Evolutionary conservation across 2,113 vertebrate species (phyloP).

Genomic region (Bettongia penicillata): DNA sequence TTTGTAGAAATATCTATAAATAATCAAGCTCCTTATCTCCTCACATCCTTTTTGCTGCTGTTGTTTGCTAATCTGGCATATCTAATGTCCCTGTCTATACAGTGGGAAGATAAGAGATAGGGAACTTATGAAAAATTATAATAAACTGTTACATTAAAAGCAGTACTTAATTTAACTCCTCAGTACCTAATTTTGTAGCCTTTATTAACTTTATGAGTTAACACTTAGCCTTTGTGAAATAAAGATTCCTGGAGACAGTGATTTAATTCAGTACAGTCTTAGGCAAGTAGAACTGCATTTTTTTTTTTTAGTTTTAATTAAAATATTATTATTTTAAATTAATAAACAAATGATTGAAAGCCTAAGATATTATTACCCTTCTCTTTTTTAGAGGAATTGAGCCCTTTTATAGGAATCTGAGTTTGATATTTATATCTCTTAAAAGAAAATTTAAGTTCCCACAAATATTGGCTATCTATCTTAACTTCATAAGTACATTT

Average conservation of each 20-base stretch:
- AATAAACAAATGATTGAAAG: constrained; percentile 26
- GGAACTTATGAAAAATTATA: constrained; percentile 22
- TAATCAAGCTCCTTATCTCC: constrained; percentile 72
- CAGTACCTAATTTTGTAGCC: constrained; percentile 70
- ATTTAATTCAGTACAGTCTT: constrained; percentile 47
- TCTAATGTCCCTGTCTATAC: constrained; percentile 46
- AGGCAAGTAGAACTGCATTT: constrained; percentile 33
- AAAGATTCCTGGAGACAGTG: constrained; percentile 73
- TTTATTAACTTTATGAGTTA: constrained; percentile 63
- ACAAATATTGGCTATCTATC: background rate
- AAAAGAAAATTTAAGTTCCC: constrained; percentile 34
- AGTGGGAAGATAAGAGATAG: constrained; percentile 54
- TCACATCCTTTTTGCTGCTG: background rate
- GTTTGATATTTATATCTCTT: constrained; percentile 27
- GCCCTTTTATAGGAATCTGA: constrained; percentile 48
- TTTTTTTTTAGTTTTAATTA: constrained; percentile 54
- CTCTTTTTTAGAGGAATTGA: constrained; percentile 39
- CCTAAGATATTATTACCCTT: constrained; percentile 52
- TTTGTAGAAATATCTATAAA: constrained; percentile 83
- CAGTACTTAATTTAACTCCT: constrained; percentile 75
- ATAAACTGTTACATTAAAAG: constrained; percentile 52
- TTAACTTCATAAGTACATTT: constrained; percentile 31
- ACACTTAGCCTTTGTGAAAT: constrained; percentile 71
- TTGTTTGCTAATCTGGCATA: constrained; percentile 77
- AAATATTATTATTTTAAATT: constrained; percentile 28